These are phyloP conservation scores for Plectus sambesii DNA, from an alignment of 1,140 invertebrate genomes.

Conservation along the genomic window DNA sequence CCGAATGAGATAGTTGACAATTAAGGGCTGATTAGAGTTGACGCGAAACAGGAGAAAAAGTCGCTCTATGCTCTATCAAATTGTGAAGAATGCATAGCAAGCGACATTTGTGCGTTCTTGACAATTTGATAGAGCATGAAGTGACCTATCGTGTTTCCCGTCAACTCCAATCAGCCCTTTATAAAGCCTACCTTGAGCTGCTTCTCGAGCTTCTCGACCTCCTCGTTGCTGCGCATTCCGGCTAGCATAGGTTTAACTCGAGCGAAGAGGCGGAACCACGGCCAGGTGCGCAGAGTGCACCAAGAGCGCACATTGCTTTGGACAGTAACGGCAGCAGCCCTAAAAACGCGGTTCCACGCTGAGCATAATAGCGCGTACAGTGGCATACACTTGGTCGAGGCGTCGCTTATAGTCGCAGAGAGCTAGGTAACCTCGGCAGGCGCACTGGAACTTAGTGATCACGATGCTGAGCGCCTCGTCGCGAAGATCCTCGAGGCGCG, in stretches of 20 bases:
- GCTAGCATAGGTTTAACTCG: constrained; percentile 53
- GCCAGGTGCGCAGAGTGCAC: constrained; percentile 91
- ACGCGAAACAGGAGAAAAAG: too few relatives aligned
- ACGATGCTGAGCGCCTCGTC: constrained; percentile 95
- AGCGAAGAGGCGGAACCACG: constrained; percentile 60
- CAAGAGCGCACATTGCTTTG: constrained; percentile 97
- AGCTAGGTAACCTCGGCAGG: constrained; percentile 25
- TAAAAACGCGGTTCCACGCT: too few relatives aligned
- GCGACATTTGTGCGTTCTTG: too few relatives aligned
- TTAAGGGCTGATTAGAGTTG: too few relatives aligned
- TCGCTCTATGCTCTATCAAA: constrained; percentile 81
- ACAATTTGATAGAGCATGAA: too few relatives aligned
- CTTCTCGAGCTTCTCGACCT: constrained; percentile 91
- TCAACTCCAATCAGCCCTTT: too few relatives aligned
- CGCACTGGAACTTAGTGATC: constrained; percentile 81
- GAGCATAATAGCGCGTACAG: too few relatives aligned
- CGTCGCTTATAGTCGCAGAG: constrained; percentile 24
- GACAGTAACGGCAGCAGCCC: constrained; percentile 63
- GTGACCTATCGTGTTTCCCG: too few relatives aligned
- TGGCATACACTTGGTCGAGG: constrained; percentile 18
- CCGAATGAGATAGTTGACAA: too few relatives aligned
- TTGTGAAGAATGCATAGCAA: too few relatives aligned
- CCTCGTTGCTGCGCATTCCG: constrained; percentile 93
- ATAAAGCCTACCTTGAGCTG: constrained; percentile 81
- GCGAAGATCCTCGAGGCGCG: constrained; percentile 98